A percentile compares a stretch with the other conserved stretches of the same genome.
Conservation (phyloP, 2,888 invertebrate species). For the Aquatica leii region DNA sequence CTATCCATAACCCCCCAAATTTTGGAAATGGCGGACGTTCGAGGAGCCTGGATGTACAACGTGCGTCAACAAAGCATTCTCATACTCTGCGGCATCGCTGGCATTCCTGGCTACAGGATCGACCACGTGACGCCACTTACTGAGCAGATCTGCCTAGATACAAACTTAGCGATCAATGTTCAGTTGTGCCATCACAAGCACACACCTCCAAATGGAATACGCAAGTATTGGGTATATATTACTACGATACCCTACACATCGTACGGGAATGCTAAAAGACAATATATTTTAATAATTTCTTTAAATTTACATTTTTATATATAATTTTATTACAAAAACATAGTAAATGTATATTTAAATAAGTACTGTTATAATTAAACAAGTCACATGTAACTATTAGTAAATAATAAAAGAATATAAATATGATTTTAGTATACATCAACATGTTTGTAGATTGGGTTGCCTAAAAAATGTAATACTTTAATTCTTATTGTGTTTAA, state of each 20-base stretch:
- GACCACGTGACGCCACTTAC: conserved; percentile 71
- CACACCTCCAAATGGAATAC: conserved; percentile 64
- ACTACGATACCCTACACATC: neutral
- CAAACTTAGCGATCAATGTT: conserved; percentile 67
- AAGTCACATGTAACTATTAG: too few relatives aligned
- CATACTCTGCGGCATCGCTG: conserved; percentile 60
- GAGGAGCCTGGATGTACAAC: conserved; percentile 66
- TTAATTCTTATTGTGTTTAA: too few relatives aligned
- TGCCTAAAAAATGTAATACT: too few relatives aligned
- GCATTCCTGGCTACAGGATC: conserved; percentile 67
- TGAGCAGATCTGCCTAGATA: conserved; percentile 70
- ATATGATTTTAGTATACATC: too few relatives aligned
- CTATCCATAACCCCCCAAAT: conserved; percentile 68
- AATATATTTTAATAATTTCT: too few relatives aligned
- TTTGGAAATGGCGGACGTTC: conserved; percentile 72
- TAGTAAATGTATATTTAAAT: too few relatives aligned
- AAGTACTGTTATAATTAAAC: too few relatives aligned
- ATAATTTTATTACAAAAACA: too few relatives aligned
- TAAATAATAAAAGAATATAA: too few relatives aligned
- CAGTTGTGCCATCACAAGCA: conserved; percentile 70
- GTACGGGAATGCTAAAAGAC: too few relatives aligned
- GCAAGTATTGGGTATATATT: neutral
- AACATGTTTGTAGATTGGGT: too few relatives aligned
- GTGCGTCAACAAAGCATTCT: conserved; percentile 60
- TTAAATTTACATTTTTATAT: too few relatives aligned